Base-by-base conservation (phyloP, 2,888 invertebrate species). In the Aspidiotus destructor region DNA sequence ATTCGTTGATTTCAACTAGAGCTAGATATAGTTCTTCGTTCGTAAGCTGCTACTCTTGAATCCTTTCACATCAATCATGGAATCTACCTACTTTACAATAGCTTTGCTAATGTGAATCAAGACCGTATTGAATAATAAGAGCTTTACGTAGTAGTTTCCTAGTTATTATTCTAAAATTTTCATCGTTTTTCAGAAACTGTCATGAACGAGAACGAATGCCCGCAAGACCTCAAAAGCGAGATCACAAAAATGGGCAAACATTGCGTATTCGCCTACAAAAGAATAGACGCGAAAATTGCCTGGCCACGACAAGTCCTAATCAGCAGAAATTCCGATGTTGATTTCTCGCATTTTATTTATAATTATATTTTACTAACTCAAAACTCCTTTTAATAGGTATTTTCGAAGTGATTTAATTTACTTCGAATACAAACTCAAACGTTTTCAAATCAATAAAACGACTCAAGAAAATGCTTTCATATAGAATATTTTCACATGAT, bases 231-330 rank as follows among this genome's bases (percentile, higher is more conserved):
- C 53, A 86, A 90, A 77, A 86, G 83, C 73, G 78, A 79, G 70
- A 76, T 80, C 52, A 74, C 76, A 53, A 75, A 76, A 17, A 75
- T 77, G 16, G 87, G 86, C 67, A 88, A 87, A 76, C 89, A 92
- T 75, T 92, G 92, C 79, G 88, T 92, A 77, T 85, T 97, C 78
- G 96, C 94, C 16, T 97, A 92, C 81, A 95, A 96, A 79, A 83
- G 96, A 71, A 90, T 91, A 77, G 96, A 95, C 76, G 95, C 95
- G 41, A 96, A 95, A 80, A 96, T 97, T 73, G 95, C 95, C 70
- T 97, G 96, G 96, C 96, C 96, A 69, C 84, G 84, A 79, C 79
- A 55, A 72, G 68, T 41, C 41, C 74, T 54, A 72, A 73, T 53
- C 71, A 71, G 28, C 44, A 48, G 6, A 62, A 62, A 64, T 55